A percentile compares a stretch with the other conserved stretches of the same genome.
Evolutionary conservation across 2,113 vertebrate genomes (phyloP).

Genomic region (Tenrec ecaudatus): DNA sequence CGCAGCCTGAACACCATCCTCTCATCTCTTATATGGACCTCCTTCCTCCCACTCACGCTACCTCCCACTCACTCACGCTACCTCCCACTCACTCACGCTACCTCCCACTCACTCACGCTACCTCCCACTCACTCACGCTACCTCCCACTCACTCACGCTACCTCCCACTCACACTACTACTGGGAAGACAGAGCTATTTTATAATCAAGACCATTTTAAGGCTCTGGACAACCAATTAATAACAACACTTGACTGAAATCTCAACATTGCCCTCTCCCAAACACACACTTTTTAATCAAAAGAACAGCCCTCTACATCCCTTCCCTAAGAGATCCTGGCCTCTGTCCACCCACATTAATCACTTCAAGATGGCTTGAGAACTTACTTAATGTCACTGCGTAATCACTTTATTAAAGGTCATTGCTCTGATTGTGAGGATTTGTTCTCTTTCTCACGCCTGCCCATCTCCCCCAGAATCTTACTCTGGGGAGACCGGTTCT

Average conservation of each 20-base stretch:
- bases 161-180: neutral
- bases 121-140: too few species aligned
- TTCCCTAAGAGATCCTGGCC: constrained; percentile 34
- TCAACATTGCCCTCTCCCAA: neutral
- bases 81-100: too few species aligned
- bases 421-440: constrained; percentile 47
- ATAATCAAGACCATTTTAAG: constrained; percentile 43
- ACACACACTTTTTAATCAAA: constrained; percentile 69
- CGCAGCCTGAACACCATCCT: neutral
- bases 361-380: constrained; percentile 59
- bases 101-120: too few species aligned
- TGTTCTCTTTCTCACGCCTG: constrained; percentile 41
- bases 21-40: neutral
- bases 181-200: constrained; percentile 24
- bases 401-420: constrained; percentile 80
- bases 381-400: constrained; percentile 75
- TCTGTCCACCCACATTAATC: constrained; percentile 54
- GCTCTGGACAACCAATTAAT: constrained; percentile 57
- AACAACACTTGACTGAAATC: constrained; percentile 58
- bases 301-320: neutral
- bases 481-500: neutral
- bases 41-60: neutral
- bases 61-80: too few species aligned
- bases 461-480: neutral
- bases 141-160: too few species aligned